Percentiles rank a stretch among this genome's conserved stretches.
phyloP scores from a whole-genome alignment of 2,888 invertebrate genomes.

The Trichopria drosophilae region DNA sequence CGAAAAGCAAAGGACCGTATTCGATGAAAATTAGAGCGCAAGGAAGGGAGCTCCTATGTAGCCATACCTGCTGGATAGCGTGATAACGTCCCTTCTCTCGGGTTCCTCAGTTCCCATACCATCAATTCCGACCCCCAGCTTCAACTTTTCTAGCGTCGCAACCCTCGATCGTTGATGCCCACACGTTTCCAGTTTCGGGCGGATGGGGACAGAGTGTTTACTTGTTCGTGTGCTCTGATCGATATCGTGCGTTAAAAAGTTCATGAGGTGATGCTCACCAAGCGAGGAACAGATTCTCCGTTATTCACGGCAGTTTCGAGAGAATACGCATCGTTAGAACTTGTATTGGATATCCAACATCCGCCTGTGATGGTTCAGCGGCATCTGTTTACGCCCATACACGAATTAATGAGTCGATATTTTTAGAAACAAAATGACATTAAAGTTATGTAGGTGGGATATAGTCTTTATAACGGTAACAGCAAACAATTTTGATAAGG shows the following conservation, averaged over 20 bases:
- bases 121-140: constrained; percentile 33
- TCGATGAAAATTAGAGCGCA: constrained; percentile 46
- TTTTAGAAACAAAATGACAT: too few species aligned
- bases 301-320: constrained; percentile 16
- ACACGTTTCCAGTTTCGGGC: too few species aligned
- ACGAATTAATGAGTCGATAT: too few species aligned
- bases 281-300: constrained; percentile 11
- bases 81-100: constrained; percentile 40
- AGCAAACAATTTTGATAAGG: too few species aligned
- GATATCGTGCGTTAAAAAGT: constrained; percentile 40
- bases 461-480: too few species aligned
- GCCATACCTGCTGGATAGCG: constrained; percentile 40
- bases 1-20: constrained; percentile 26
- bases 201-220: neutral
- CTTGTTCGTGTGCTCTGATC: constrained; percentile 32
- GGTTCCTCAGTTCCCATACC: too few species aligned
- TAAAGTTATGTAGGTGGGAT: too few species aligned
- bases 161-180: too few species aligned
- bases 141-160: constrained; percentile 8
- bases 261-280: constrained; percentile 14
- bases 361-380: too few species aligned
- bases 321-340: constrained; percentile 12
- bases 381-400: too few species aligned
- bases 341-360: too few species aligned
- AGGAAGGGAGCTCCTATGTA: constrained; percentile 34